These are phyloP conservation scores for Gasterosteus nipponicus DNA, from an alignment of 2,113 vertebrate genomes.

Conservation along the genomic window DNA sequence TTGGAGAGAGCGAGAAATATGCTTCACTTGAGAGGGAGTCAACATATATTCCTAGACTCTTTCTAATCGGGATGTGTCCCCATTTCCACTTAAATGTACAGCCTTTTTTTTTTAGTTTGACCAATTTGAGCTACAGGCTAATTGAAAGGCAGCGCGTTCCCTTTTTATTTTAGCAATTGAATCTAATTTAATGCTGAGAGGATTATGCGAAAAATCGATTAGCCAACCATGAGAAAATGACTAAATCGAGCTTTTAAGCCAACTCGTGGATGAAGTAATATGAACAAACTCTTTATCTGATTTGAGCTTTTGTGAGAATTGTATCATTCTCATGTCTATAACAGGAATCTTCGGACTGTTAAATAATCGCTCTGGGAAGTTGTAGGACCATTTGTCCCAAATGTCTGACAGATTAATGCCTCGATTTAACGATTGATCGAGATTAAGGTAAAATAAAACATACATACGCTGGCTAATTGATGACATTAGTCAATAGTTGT, in stretches of 20 bases:
- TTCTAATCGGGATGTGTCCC: not conserved
- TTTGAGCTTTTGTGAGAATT: not conserved
- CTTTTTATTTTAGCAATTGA: not conserved
- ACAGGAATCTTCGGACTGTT: not conserved
- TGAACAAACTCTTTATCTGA: not conserved
- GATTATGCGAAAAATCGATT: not conserved
- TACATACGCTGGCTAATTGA: not conserved
- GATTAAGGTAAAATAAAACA: not conserved
- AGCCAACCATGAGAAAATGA: not conserved
- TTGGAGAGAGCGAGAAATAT: slow-evolving; percentile 53
- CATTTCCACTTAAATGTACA: not conserved
- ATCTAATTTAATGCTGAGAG: not conserved
- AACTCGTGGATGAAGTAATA: not conserved
- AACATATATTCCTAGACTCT: not conserved
- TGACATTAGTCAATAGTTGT: not conserved
- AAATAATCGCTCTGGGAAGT: not conserved
- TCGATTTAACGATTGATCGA: not conserved
- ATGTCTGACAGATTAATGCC: not conserved
- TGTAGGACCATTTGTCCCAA: not conserved
- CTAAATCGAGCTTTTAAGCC: not conserved
- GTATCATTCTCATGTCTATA: not conserved
- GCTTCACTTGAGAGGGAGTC: slow-evolving; percentile 46
- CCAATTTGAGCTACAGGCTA: not conserved
- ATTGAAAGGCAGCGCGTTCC: not conserved
- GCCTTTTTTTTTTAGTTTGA: not conserved